Percentiles rank a stretch among this genome's conserved stretches.
Conservation (phyloP, 2,888 invertebrate genomes). For the Buathra laborator region DNA sequence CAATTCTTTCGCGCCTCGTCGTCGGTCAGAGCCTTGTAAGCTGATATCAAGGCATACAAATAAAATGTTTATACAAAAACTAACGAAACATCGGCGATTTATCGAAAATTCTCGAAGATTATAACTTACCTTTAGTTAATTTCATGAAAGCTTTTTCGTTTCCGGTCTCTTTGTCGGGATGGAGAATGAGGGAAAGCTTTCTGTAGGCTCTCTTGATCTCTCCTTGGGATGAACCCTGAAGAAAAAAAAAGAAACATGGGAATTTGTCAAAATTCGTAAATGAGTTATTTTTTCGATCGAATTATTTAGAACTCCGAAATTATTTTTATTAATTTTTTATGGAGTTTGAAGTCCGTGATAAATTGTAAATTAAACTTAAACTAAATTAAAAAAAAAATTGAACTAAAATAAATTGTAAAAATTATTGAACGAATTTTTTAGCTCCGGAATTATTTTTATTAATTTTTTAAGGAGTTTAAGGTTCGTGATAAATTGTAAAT, state of each 20-base stretch:
- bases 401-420: too few relatives aligned
- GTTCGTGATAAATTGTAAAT: not conserved
- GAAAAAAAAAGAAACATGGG: conserved; percentile 54
- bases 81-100: not conserved
- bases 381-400: too few relatives aligned
- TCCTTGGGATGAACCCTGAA: conserved; percentile 92
- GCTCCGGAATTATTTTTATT: too few relatives aligned
- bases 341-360: too few relatives aligned
- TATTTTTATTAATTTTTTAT: too few relatives aligned
- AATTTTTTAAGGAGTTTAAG: too few relatives aligned
- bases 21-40: conserved; percentile 95
- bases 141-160: conserved; percentile 99
- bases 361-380: conserved; percentile 77
- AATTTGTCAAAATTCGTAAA: too few relatives aligned
- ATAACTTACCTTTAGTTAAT: conserved; percentile 93
- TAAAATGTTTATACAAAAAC: conserved; percentile 14
- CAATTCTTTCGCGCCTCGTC: conserved; percentile 98
- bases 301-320: too few relatives aligned
- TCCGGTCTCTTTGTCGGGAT: conserved; percentile 99
- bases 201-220: conserved; percentile 99
- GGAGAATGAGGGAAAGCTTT: conserved; percentile 95
- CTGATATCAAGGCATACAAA: conserved; percentile 74
- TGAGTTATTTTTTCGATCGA: too few relatives aligned
- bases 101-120: not conserved
- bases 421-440: too few relatives aligned